Conservation (phyloP, 2,113 vertebrate genomes). For the Cephalopholis sonnerati region DNA sequence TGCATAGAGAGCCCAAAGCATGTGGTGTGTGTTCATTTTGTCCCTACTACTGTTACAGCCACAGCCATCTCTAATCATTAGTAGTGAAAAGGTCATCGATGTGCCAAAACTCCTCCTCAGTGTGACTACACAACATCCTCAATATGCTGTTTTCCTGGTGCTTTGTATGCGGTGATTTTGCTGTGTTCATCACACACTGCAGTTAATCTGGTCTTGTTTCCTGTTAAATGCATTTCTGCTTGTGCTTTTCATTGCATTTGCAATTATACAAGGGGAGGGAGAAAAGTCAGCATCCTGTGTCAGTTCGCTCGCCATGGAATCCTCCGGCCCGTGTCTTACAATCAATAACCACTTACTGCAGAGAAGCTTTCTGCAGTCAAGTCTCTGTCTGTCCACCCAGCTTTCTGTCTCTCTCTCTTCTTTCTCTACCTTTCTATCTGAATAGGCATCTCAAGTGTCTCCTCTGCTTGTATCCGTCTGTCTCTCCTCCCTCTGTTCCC, state of each 20-base stretch:
- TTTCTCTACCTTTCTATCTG: slow-evolving; percentile 13
- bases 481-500: slow-evolving; percentile 17
- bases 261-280: slow-evolving; percentile 20
- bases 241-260: slow-evolving; percentile 40
- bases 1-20: neutral
- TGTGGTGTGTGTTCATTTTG: slow-evolving; percentile 36
- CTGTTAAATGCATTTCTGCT: slow-evolving; percentile 12
- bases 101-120: slow-evolving; percentile 37
- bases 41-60: slow-evolving; percentile 49
- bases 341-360: slow-evolving; percentile 82
- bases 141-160: neutral
- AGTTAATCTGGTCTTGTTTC: neutral
- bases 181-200: neutral
- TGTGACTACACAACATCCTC: neutral
- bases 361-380: slow-evolving; percentile 66
- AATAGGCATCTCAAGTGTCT: slow-evolving; percentile 46
- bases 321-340: slow-evolving; percentile 57
- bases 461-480: slow-evolving; percentile 42
- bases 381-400: slow-evolving; percentile 45
- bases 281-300: slow-evolving; percentile 55
- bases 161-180: neutral
- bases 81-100: slow-evolving; percentile 68
- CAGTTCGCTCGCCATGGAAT: slow-evolving; percentile 39
- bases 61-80: slow-evolving; percentile 64
- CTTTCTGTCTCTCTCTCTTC: slow-evolving; percentile 48